A percentile compares a stretch with the other conserved stretches of the same genome.
Conservation (phyloP, 2,888 invertebrate species). For the Parasteatoda lunata region DNA sequence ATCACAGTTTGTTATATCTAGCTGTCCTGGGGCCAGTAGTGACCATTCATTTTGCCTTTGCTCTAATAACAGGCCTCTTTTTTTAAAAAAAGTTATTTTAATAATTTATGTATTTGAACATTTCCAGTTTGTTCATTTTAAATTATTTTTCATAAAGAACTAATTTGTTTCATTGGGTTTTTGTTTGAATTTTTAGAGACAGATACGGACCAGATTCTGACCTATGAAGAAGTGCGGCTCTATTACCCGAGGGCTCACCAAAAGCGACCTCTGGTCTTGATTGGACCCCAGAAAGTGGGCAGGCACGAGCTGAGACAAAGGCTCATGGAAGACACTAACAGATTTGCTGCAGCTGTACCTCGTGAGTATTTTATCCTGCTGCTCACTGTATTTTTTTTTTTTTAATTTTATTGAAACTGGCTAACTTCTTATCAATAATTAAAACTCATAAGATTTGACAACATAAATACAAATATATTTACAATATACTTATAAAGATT, state of each 20-base stretch:
- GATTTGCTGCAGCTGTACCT: constrained; percentile 97
- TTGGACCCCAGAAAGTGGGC: constrained; percentile 98
- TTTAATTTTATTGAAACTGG: not conserved
- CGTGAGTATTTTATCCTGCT: constrained; percentile 81
- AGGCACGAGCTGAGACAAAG: constrained; percentile 94
- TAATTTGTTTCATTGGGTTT: not conserved
- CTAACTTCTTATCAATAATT: not conserved
- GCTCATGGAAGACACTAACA: constrained; percentile 94
- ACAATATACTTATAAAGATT: no score
- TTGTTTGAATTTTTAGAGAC: constrained; percentile 81
- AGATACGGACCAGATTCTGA: constrained; percentile 93
- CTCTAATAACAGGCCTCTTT: no score
- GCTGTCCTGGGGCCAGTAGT: no score
- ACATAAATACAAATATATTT: no score
- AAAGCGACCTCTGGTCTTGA: constrained; percentile 96
- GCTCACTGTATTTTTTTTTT: not conserved
- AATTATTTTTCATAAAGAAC: not conserved
- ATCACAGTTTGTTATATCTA: no score
- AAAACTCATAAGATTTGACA: no score
- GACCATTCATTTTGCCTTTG: no score
- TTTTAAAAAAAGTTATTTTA: no score
- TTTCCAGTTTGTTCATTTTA: not conserved
- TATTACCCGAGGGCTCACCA: constrained; percentile 97
- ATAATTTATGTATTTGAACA: not conserved
- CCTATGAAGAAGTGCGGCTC: constrained; percentile 96